These are phyloP conservation scores for Abscondita cerata DNA, from an alignment of 2,888 invertebrate species.

Conservation along the genomic window DNA sequence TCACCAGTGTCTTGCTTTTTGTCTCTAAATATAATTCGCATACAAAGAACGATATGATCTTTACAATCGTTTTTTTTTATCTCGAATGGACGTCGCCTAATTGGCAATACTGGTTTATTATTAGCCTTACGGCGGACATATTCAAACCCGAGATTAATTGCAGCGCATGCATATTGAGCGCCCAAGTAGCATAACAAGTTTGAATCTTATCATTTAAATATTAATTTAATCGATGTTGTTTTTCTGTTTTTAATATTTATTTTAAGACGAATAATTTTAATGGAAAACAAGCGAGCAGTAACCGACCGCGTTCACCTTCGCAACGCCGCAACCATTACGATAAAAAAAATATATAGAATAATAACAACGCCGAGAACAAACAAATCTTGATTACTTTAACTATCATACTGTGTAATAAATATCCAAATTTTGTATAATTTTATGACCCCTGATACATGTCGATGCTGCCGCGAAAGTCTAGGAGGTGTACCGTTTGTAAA, in stretches of 20 bases:
- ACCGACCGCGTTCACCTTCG: not conserved
- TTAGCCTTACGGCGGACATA: not conserved
- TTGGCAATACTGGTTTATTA: slow-evolving; percentile 4
- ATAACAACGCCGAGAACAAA: not conserved
- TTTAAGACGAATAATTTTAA: not conserved
- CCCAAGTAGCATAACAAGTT: not conserved
- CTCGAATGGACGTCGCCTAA: not conserved
- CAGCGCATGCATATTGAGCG: too few species aligned
- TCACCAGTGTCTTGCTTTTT: not conserved
- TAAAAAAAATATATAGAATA: not conserved
- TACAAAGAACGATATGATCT: slow-evolving; percentile 4
- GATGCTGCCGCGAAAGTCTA: not conserved
- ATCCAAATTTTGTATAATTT: slow-evolving; percentile 3
- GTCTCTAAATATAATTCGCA: not conserved
- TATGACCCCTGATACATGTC: not conserved
- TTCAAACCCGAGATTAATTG: too few species aligned
- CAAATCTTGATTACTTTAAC: not conserved
- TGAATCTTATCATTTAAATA: not conserved
- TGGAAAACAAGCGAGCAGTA: not conserved
- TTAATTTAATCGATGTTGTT: slow-evolving; percentile 13
- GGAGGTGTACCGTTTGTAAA: slow-evolving; percentile 4
- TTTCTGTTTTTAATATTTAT: slow-evolving; percentile 1
- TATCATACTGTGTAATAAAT: not conserved
- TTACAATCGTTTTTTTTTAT: not conserved
- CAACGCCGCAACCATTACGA: not conserved